Evolutionary conservation across 1,140 invertebrate species (phyloP).

Genomic region (Pseudomyrmex cubaensis): DNA sequence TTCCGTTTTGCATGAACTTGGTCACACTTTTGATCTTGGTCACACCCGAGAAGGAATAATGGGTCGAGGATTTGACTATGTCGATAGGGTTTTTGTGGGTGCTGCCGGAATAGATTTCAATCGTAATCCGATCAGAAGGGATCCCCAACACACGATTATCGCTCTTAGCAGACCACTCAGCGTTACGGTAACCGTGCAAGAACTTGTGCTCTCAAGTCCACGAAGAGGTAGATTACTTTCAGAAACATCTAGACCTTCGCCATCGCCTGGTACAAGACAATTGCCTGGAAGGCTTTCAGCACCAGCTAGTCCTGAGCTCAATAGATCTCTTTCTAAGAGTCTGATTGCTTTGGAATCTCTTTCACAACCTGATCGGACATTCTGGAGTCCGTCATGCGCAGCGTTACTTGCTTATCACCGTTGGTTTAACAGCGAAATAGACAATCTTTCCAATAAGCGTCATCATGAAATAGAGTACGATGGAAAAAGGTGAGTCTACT

Average conservation of each 20-base stretch:
- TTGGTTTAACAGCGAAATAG: constrained; percentile 81
- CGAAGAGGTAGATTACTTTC: constrained; percentile 80
- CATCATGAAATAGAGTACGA: constrained; percentile 80
- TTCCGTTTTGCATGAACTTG: constrained; percentile 97
- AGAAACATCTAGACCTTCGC: constrained; percentile 78
- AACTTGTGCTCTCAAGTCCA: constrained; percentile 64
- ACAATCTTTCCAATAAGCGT: constrained; percentile 71
- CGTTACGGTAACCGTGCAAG: constrained; percentile 82
- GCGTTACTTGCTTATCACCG: constrained; percentile 82
- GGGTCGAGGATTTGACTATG: constrained; percentile 97
- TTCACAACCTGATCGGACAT: constrained; percentile 79
- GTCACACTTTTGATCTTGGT: constrained; percentile 97
- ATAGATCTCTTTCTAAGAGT: constrained; percentile 80
- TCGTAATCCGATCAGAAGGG: constrained; percentile 79
- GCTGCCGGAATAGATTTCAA: constrained; percentile 81
- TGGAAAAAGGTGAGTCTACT: constrained; percentile 78
- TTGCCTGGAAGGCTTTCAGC: constrained; percentile 79
- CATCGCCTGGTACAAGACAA: constrained; percentile 50
- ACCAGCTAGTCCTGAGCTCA: constrained; percentile 82
- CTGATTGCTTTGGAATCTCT: constrained; percentile 58
- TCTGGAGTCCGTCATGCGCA: constrained; percentile 82
- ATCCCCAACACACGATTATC: constrained; percentile 83
- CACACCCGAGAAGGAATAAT: constrained; percentile 96
- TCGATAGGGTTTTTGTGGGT: constrained; percentile 90
- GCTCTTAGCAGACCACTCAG: constrained; percentile 81